Evolutionary conservation across 2,113 vertebrate genomes (phyloP), one percentile per base, ranked within the genome.

Genomic region (Sminthopsis crassicaudata): DNA sequence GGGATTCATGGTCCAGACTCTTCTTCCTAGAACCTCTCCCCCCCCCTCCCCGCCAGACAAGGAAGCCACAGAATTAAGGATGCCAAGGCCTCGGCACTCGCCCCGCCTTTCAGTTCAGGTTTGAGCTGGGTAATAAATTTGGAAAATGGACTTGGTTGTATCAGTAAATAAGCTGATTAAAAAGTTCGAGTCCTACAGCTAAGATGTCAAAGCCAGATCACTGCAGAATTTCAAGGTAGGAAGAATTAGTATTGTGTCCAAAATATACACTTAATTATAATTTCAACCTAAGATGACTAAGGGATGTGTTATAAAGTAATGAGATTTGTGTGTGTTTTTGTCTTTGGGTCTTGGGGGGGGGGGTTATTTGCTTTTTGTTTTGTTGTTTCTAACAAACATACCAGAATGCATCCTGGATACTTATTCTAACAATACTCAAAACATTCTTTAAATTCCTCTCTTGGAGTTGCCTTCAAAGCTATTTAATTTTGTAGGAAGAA

Each of bases 111-210:
- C 16, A 94, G 46, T 53, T 46, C 42, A 46, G 54, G 76, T 76
- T 36, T 92, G 46, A 94, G 84, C 24, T 95, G 19, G 53, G 46
- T 91, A 60, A 92, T 94, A 93, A 46, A 92, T 84, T 60, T 92
- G 27, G 36, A 76, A 76, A 93, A 52, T n/a, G 12, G 92, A 93
- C 46, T 89, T 89, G 25, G 54, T 19, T 4, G 3, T 46, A 92
- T 23, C 48, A 91, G 27, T 90, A 84, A 1, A 23, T 51, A 90
- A 48, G 55, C 1, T 36, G 91, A 93, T 10, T 91, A 22, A 93
- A 92, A 52, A 90, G 94, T 93, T 89, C 2, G 95, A 30, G 1
- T 26, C 93, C 93, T 91, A n/a, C 22, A 95, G 92, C n/a, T 76
- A 53, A 93, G 53, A 60, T 53, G 67, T 36, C 84, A 50, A 96